Evolutionary conservation across 2,888 invertebrate species (phyloP).

Genomic region (Phyllotreta striolata): DNA sequence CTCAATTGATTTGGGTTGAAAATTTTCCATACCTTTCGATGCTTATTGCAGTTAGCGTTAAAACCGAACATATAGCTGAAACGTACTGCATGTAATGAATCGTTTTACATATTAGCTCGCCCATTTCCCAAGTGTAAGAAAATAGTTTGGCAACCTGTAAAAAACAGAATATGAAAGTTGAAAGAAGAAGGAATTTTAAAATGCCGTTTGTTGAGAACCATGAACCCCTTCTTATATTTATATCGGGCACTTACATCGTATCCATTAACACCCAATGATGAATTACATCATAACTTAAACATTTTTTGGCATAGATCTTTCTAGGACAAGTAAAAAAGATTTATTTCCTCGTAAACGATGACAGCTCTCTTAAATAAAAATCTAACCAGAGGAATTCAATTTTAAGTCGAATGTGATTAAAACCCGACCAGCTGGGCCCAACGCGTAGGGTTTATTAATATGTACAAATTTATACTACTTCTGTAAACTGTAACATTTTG

Average conservation of each 20-base stretch:
- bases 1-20: no score
- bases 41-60: constrained; percentile 76
- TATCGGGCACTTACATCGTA: constrained; percentile 1
- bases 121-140: constrained; percentile 75
- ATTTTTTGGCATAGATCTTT: constrained; percentile 7
- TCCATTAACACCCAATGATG: constrained; percentile 3
- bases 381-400: constrained; percentile 4
- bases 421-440: no score
- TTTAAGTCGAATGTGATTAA: background rate
- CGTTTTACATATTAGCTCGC: constrained; percentile 71
- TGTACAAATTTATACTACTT: no score
- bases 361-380: background rate
- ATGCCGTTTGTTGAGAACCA: background rate
- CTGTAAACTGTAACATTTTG: no score
- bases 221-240: no score
- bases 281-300: constrained; percentile 14
- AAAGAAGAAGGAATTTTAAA: constrained; percentile 5
- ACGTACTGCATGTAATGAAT: constrained; percentile 77
- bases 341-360: constrained; percentile 17
- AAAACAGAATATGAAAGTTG: constrained; percentile 12
- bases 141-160: constrained; percentile 71
- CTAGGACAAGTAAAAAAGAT: background rate
- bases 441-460: no score
- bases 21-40: constrained; percentile 69
- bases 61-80: constrained; percentile 75